Evolutionary conservation across 2,888 invertebrate species (phyloP).

Genomic region (Pyrrhosoma nymphula): DNA sequence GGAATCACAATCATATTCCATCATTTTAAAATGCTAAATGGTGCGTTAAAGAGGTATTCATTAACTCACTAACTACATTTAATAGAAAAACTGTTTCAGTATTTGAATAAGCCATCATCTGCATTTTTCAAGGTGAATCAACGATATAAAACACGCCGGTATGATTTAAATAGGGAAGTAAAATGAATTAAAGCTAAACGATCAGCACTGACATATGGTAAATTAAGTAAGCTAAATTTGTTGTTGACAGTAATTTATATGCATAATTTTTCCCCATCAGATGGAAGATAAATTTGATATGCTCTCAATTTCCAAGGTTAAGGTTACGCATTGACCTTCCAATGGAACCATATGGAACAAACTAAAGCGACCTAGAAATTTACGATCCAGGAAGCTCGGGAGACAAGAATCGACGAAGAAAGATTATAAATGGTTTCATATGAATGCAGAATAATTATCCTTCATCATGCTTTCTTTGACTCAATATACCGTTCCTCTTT

Average conservation of each 20-base stretch:
- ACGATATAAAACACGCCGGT: neutral
- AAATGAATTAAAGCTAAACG: neutral
- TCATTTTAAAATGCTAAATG: neutral
- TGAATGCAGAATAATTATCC: too few relatives aligned
- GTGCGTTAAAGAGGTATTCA: neutral
- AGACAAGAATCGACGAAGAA: neutral
- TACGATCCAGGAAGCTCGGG: neutral
- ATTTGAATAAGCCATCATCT: too few relatives aligned
- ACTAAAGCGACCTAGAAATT: neutral
- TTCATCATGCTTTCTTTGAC: too few relatives aligned
- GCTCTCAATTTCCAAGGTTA: slow-evolving; percentile 19
- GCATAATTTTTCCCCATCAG: neutral
- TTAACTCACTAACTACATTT: neutral
- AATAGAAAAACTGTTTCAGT: neutral
- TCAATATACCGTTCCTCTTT: too few relatives aligned
- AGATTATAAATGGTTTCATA: too few relatives aligned
- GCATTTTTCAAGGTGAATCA: neutral
- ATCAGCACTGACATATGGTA: neutral
- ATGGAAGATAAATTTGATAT: neutral
- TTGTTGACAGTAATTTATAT: slow-evolving; percentile 19
- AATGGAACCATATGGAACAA: neutral
- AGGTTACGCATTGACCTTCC: slow-evolving; percentile 13
- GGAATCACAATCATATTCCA: neutral
- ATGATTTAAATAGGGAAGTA: neutral
- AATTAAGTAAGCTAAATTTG: neutral